Base-by-base conservation (phyloP, 2,113 vertebrate species). In the Australoheros scitulus region DNA sequence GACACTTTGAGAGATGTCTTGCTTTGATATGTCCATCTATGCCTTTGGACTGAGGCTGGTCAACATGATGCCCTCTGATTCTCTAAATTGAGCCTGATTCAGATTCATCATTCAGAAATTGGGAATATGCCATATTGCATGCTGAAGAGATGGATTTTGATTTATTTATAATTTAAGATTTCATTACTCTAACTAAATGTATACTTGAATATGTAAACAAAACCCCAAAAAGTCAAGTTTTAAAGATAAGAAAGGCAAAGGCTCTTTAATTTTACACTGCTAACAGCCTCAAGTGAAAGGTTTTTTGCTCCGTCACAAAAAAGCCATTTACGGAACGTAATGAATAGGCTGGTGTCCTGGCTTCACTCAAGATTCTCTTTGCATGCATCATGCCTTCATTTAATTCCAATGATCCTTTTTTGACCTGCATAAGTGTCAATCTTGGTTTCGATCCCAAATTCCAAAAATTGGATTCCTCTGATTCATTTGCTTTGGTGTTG, bases 21-120 rank as follows among this genome's bases (percentile, higher is more conserved):
- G 87, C 93, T 95, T 94, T 93, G 93, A 93, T 93, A 91, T 87
- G 89, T 92, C 84, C 84, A 82, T 93, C 79, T 81, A 7, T 90
- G 93, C 94, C 89, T 91, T 75, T 83, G 80, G 93, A 91, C 91
- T 86, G 84, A 83, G 59, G 75, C 83, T 43, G 82, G 91, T 93
- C 93, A 92, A 92, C 88, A 84, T 26, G 83, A 91, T 89, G 87
- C 87, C 29, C 76, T 72, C 88, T 75, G 83, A 90, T 87, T 90
- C 83, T 57, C 63, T 79, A 92, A 91, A 89, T 88, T 87, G 81
- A 91, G 64, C 78, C 90, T 92, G 86, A 86, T 91, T 93, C 82
- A 84, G 75, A 92, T 92, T 91, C 92, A 92, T 92, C 88, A 92
- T 88, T 92, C 84, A 91, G 88, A 93, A 89, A 93, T 91, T 87